A percentile compares a stretch with the other conserved stretches of the same genome.
These are phyloP conservation scores for Miichthys miiuy DNA, from an alignment of 2,797 vertebrate species.

Conservation along the genomic window DNA sequence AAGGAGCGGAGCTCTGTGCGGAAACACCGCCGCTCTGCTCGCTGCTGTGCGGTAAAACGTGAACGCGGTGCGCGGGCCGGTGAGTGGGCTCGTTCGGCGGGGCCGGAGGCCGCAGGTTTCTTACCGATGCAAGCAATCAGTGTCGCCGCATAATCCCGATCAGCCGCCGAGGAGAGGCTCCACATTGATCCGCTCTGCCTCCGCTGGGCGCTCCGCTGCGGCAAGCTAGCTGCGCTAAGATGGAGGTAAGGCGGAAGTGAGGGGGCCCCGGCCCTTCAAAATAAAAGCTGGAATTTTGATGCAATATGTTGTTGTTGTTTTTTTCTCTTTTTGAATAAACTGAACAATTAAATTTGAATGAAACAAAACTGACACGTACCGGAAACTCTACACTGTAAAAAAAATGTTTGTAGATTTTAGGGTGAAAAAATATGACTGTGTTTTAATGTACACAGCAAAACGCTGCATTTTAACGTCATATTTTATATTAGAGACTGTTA, in stretches of 20 bases:
- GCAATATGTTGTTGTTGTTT: background rate
- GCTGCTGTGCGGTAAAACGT: constrained; percentile 32
- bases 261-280: constrained; percentile 26
- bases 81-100: background rate
- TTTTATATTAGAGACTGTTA: too few relatives aligned
- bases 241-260: constrained; percentile 36
- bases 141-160: constrained; percentile 72
- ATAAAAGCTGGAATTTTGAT: constrained; percentile 30
- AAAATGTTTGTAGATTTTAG: too few relatives aligned
- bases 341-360: too few relatives aligned
- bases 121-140: constrained; percentile 69
- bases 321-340: background rate
- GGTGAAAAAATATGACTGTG: too few relatives aligned
- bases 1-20: constrained; percentile 74
- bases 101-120: constrained; percentile 35
- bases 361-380: too few relatives aligned
- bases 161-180: constrained; percentile 58
- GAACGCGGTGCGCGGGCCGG: background rate
- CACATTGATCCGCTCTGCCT: constrained; percentile 76
- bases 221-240: constrained; percentile 58
- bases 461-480: too few relatives aligned
- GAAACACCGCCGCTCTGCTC: constrained; percentile 46
- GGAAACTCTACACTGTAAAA: too few relatives aligned
- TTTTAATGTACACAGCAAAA: too few relatives aligned
- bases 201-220: constrained; percentile 49